Evolutionary conservation across 1,140 invertebrate genomes (phyloP).

Genomic region (Liolophura sinensis): DNA sequence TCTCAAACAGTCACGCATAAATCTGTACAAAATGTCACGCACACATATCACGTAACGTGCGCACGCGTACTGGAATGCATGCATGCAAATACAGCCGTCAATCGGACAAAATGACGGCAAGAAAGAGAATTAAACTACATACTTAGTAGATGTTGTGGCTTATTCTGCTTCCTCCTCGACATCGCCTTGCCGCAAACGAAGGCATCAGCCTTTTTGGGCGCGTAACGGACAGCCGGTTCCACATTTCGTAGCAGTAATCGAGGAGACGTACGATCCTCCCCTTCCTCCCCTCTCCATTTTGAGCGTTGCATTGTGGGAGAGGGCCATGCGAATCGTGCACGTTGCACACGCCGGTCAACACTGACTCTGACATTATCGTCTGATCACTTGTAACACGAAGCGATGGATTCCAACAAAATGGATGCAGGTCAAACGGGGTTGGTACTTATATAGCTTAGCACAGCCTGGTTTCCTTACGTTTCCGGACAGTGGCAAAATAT

Average conservation of each 20-base stretch:
- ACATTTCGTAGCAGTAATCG: conserved; percentile 3
- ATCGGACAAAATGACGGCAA: conserved; percentile 9
- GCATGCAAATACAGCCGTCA: conserved; percentile 35
- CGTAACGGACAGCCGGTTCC: too few species aligned
- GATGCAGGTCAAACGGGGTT: too few species aligned
- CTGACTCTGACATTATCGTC: too few species aligned
- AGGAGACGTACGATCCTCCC: conserved; percentile 20
- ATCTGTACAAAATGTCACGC: conserved; percentile 21
- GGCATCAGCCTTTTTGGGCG: too few species aligned
- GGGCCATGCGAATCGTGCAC: conserved; percentile 13
- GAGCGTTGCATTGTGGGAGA: conserved; percentile 39
- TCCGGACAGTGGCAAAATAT: too few species aligned
- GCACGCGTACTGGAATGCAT: conserved; percentile 45
- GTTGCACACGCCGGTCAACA: background rate
- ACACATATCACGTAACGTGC: conserved; percentile 25
- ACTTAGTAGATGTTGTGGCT: conserved; percentile 42
- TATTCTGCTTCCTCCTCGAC: conserved; percentile 46
- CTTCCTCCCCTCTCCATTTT: conserved; percentile 33
- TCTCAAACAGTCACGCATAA: conserved; percentile 16
- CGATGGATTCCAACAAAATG: too few species aligned
- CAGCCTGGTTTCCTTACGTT: too few species aligned
- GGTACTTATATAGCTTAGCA: too few species aligned
- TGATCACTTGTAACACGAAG: too few species aligned
- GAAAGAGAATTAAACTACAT: conserved; percentile 25
- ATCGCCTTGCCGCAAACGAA: conserved; percentile 12